phyloP scores from a whole-genome alignment of 2,888 invertebrate species.

The Ecdyonurus torrentis region DNA sequence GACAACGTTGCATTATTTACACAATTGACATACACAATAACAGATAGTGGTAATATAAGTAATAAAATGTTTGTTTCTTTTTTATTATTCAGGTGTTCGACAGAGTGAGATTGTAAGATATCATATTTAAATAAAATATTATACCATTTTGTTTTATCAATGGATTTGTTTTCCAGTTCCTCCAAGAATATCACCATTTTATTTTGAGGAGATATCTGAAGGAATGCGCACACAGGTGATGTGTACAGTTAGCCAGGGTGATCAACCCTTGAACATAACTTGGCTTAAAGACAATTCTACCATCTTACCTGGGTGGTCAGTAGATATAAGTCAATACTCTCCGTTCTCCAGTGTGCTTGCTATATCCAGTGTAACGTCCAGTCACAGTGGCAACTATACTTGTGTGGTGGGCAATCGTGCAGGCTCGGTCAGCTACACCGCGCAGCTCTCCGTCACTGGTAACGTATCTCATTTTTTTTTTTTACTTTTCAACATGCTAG shows the following conservation, averaged over 20 bases:
- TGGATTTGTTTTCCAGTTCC: conserved; percentile 19
- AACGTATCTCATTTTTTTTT: conserved; percentile 5
- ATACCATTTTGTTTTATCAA: too few relatives aligned
- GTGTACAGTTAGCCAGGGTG: conserved; percentile 36
- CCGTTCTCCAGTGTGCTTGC: conserved; percentile 33
- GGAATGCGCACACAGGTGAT: conserved; percentile 26
- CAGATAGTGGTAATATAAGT: too few relatives aligned
- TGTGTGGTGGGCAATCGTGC: conserved; percentile 17
- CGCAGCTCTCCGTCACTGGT: conserved; percentile 36
- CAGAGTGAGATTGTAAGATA: conserved; percentile 1
- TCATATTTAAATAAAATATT: too few relatives aligned
- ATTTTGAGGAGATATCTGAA: conserved; percentile 17
- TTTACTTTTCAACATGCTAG: too few relatives aligned
- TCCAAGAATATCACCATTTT: conserved; percentile 20
- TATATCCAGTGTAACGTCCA: conserved; percentile 28
- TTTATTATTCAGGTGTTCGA: background rate
- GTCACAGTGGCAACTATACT: conserved; percentile 31
- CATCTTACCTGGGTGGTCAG: conserved; percentile 15
- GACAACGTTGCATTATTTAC: too few relatives aligned
- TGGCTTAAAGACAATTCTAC: conserved; percentile 25
- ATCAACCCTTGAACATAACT: conserved; percentile 24
- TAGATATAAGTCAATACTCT: conserved; percentile 35
- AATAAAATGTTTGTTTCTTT: background rate
- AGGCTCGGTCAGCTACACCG: conserved; percentile 30
- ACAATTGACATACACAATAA: too few relatives aligned